A percentile compares a stretch with the other conserved stretches of the same genome.
Conservation (phyloP, 1,140 invertebrate species). For the Drosophila yakuba region DNA sequence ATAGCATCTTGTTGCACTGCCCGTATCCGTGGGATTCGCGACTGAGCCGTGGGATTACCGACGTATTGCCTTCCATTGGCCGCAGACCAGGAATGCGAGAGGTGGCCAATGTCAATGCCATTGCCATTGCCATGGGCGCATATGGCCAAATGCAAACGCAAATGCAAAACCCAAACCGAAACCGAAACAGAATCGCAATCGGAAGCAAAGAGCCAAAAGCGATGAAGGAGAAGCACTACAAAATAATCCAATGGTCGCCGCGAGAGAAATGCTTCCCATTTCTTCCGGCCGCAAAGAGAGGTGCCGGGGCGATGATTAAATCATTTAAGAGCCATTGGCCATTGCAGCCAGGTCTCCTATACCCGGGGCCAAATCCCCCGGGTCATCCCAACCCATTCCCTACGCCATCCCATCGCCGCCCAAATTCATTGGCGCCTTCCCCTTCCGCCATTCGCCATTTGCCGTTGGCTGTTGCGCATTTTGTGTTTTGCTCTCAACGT, state of each 20-base stretch:
- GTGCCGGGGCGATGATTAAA: conserved; percentile 50
- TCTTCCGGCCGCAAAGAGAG: conserved; percentile 22
- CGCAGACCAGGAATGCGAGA: conserved; percentile 31
- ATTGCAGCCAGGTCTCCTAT: conserved; percentile 20
- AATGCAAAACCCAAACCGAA: conserved; percentile 20
- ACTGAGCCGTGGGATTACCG: conserved; percentile 45
- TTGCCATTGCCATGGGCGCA: conserved; percentile 41
- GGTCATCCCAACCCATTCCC: neutral
- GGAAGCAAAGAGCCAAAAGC: conserved; percentile 46
- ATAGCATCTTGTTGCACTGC: conserved; percentile 32
- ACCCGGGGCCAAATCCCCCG: conserved; percentile 1
- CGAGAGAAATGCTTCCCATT: conserved; percentile 35
- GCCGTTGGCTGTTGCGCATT: conserved; percentile 49
- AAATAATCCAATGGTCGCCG: conserved; percentile 62
- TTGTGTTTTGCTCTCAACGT: conserved; percentile 65
- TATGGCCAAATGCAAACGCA: conserved; percentile 18
- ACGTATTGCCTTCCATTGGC: conserved; percentile 29
- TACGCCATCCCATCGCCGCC: neutral
- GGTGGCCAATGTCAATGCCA: conserved; percentile 65
- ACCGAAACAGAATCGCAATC: conserved; percentile 4
- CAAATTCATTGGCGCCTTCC: conserved; percentile 6
- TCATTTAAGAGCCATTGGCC: conserved; percentile 67
- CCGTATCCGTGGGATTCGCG: conserved; percentile 25
- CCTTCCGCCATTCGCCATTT: neutral
- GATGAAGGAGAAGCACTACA: conserved; percentile 46